Evolutionary conservation across 2,113 vertebrate species (phyloP).

Genomic region (Edolisoma coerulescens): DNA sequence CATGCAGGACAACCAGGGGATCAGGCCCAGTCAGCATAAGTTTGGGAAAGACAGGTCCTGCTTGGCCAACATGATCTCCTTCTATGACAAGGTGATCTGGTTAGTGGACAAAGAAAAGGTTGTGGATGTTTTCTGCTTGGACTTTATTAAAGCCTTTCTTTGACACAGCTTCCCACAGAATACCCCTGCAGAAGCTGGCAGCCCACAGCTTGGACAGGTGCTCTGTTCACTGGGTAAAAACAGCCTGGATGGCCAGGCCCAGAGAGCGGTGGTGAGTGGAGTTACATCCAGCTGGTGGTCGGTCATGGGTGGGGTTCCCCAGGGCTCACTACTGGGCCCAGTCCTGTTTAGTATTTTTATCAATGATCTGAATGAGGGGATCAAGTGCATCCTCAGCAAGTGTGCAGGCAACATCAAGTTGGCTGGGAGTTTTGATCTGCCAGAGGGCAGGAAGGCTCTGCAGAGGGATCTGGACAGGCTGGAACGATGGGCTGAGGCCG

Average conservation of each 20-base stretch:
- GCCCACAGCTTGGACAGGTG: accelerated
- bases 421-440: neutral
- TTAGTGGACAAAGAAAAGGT: neutral
- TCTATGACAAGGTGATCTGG: accelerated
- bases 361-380: neutral
- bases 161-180: neutral
- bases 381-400: neutral
- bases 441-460: neutral
- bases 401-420: neutral
- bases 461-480: neutral
- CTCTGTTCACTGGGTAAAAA: neutral
- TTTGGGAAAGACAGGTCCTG: neutral
- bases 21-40: accelerated
- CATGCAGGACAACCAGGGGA: neutral
- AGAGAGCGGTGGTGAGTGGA: neutral
- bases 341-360: neutral
- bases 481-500: neutral
- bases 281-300: neutral
- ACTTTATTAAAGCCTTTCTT: neutral
- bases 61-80: neutral
- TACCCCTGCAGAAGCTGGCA: neutral
- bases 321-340: neutral
- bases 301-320: accelerated
- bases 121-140: neutral
- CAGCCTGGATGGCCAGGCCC: accelerated